Base-by-base conservation (phyloP, 2,888 invertebrate genomes). In the Eucriotettix oculatus region DNA sequence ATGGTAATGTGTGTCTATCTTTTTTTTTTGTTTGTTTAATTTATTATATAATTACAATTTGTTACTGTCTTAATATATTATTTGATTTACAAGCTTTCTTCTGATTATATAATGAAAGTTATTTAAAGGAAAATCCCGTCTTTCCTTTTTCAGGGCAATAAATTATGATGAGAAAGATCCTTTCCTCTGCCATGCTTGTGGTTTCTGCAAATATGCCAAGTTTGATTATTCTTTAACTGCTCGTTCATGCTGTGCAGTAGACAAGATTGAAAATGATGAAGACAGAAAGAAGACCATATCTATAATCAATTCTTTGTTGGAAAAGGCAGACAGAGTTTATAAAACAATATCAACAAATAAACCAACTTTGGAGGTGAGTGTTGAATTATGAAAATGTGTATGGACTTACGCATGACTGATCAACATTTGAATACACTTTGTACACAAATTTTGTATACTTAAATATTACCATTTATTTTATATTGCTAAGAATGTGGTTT, bases 161-260 rank as follows among this genome's bases (percentile, higher is more conserved):
- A 98, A 99, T 75, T 98, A 98, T 74, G 97, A 97, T 73, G 97
- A 98, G 73, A 95, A 96, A 72, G 98, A 98, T 75, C 98, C 98
- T 0, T 99, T 98, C 82, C 77, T 99, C 40, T 99, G 99, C 71
- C 97, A 97, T 74, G 90, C 96, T 9, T 99, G 99, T 74, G 98
- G 98, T 1, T 98, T 95, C 77, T 99, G 98, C 78, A 98, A 98
- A 76, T 98, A 98, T 75, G 98, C 97, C 44, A 96, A 98, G 75
- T 97, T 98, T 73, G 98, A 99, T 75, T 93, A 95, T 75, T 91
- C 90, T 11, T 79, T 97, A 61, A 86, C 87, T 9, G 94, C 91
- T 9, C 84, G 91, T 29, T 89, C 93, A 0, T 95, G 93, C 70
- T 97, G 93, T 73, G 96, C 96, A 17, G 95, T 98, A 0, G 97